These are phyloP conservation scores for Apamea sordens DNA, from an alignment of 2,888 invertebrate genomes.

Conservation along the genomic window DNA sequence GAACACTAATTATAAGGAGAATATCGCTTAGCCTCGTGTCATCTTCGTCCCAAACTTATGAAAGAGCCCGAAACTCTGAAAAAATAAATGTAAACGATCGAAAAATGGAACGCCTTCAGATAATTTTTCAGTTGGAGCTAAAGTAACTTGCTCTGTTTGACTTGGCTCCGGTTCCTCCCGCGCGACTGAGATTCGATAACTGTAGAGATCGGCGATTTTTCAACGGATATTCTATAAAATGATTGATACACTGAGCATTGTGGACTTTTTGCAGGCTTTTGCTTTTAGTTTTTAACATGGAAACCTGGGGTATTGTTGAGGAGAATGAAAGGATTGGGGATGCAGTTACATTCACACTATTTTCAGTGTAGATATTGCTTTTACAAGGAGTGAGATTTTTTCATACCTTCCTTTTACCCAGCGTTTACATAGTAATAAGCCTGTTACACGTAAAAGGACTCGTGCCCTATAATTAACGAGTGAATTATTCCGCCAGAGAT, in stretches of 20 bases:
- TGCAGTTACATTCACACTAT: neutral
- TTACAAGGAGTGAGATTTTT: neutral
- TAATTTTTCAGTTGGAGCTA: constrained; percentile 44
- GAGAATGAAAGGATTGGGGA: neutral
- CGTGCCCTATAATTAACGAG: constrained; percentile 47
- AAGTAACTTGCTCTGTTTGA: constrained; percentile 56
- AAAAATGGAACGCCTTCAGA: constrained; percentile 20
- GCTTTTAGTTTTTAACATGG: constrained; percentile 6
- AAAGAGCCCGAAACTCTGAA: constrained; percentile 15
- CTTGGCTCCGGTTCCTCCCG: constrained; percentile 37
- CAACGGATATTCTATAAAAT: constrained; percentile 43
- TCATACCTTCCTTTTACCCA: too few relatives aligned
- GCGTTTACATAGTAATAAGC: neutral
- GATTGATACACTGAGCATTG: constrained; percentile 49
- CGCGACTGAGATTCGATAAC: constrained; percentile 15
- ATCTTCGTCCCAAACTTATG: constrained; percentile 1
- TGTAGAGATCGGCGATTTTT: constrained; percentile 32
- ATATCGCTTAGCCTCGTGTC: neutral
- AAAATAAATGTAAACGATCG: constrained; percentile 50
- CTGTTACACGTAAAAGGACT: constrained; percentile 31
- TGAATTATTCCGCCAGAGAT: constrained; percentile 56
- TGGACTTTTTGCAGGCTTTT: constrained; percentile 8
- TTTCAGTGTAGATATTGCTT: neutral
- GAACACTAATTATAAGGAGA: neutral
- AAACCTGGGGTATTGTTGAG: constrained; percentile 1